Evolutionary conservation across 2,888 invertebrate genomes (phyloP), one percentile per base, ranked within the genome.

Genomic region (Parnassius smintheus): DNA sequence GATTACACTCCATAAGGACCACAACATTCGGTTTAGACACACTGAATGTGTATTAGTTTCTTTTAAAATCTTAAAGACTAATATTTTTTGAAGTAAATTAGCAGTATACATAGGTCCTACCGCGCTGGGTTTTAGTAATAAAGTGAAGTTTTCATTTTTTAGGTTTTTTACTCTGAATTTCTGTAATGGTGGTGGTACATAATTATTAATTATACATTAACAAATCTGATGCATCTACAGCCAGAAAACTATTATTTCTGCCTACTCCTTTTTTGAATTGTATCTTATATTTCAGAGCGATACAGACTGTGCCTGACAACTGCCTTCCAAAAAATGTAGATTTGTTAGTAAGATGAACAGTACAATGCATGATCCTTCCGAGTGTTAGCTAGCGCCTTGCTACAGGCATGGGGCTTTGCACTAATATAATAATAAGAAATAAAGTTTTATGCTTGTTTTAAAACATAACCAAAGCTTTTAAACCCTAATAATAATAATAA

Each of bases 311-410:
- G 82, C 91, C 91, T 77, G 91, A 91, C 82, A 80, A 86, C 86
- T 89, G 91, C 78, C 90, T 91, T 69, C 91, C 91, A 86, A 90
- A 89, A 88, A 89, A 91, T 89, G 91, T 91, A 90, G 91, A 91
- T 87, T 90, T 91, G 91, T 91, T 91, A 91, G 91, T 91, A 90
- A 88, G 88, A 82, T 73, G 69, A 76, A 78, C 70, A 77, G 76
- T 80, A 77, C 78, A 81, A 73, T 79, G 90, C 89, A 90, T 88
- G 72, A 55, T 72, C 68, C 66, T 52, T 72, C 68, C 65, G 61
- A 61, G 59, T 63, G 63, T 22, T 63, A 59, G 59, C 50, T 59
- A 48, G 65, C 50, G 54, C 44, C 13, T 35, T 51, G 22, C 56
- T 56, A 60, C 41, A 58, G 59, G 59, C 56, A 61, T 56, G 59